Evolutionary conservation across 2,888 invertebrate species (phyloP).

Genomic region (Apodemia hepburni): DNA sequence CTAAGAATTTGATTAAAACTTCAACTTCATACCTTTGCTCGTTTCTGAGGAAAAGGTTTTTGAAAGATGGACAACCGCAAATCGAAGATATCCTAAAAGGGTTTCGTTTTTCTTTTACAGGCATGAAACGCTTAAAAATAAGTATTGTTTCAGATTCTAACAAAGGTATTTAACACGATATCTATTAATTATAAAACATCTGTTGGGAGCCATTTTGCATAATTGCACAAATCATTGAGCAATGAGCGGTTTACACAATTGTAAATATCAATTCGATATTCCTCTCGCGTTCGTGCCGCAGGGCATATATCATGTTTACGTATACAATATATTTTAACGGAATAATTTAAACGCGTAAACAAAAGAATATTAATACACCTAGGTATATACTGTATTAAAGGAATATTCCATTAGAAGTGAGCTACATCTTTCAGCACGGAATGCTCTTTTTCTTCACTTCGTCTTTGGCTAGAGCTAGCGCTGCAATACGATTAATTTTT

Average conservation of each 20-base stretch:
- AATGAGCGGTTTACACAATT: slow-evolving; percentile 3
- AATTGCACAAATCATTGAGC: slow-evolving; percentile 9
- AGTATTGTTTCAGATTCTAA: not conserved
- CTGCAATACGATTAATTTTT: too few species aligned
- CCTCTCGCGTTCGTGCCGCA: slow-evolving; percentile 5
- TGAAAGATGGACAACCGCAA: too few species aligned
- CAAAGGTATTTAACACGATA: not conserved
- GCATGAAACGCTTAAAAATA: not conserved
- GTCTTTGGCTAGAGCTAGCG: too few species aligned
- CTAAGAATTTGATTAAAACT: too few species aligned
- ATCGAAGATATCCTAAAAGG: too few species aligned
- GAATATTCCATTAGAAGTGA: too few species aligned
- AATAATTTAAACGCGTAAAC: not conserved
- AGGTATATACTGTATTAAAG: too few species aligned
- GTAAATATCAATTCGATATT: slow-evolving; percentile 9
- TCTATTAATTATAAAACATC: not conserved
- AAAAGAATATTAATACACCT: not conserved
- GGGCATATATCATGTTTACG: slow-evolving; percentile 7
- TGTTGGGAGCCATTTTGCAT: not conserved
- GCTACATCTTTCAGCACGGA: too few species aligned
- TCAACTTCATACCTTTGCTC: too few species aligned
- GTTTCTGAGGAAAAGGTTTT: too few species aligned
- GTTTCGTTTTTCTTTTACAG: too few species aligned
- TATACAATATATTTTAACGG: slow-evolving; percentile 7
- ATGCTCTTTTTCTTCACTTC: too few species aligned